A percentile compares a stretch with the other conserved stretches of the same genome.
Evolutionary conservation across 2,888 invertebrate genomes (phyloP).

Genomic region (Plagiodera versicolora): DNA sequence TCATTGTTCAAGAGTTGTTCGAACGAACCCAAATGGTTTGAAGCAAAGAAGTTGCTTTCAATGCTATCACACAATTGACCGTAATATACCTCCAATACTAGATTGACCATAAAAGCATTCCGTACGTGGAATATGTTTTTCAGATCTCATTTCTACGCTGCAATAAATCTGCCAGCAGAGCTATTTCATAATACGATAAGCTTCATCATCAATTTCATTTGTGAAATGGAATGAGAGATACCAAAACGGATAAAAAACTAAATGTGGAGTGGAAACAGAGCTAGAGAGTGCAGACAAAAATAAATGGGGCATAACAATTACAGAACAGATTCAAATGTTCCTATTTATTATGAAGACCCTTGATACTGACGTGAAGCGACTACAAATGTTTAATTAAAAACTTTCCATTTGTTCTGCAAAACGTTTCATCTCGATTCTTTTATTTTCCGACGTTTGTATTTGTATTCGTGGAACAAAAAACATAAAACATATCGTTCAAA

Average conservation of each 20-base stretch:
- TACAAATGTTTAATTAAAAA: constrained; percentile 14
- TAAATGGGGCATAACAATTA: constrained; percentile 13
- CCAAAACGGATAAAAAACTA: not conserved
- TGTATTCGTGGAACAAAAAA: not conserved
- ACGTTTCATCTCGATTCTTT: constrained; percentile 3
- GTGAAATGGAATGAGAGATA: not conserved
- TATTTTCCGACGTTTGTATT: constrained; percentile 12
- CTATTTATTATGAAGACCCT: constrained; percentile 9
- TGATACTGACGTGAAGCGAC: constrained; percentile 10
- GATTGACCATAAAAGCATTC: too few species aligned
- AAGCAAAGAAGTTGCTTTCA: not conserved
- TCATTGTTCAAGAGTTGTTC: too few species aligned
- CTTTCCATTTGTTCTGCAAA: constrained; percentile 8
- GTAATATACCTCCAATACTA: too few species aligned
- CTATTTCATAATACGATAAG: not conserved
- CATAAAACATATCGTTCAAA: too few species aligned
- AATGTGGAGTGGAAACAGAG: not conserved
- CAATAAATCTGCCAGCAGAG: not conserved
- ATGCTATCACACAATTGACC: too few species aligned
- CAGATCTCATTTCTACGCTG: not conserved
- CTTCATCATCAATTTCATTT: not conserved
- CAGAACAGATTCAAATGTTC: constrained; percentile 12
- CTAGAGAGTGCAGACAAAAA: constrained; percentile 6
- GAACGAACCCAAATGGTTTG: too few species aligned
- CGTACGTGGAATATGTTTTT: not conserved